These are phyloP conservation scores for Pandion haliaetus DNA, from an alignment of 2,113 vertebrate genomes.

Conservation along the genomic window DNA sequence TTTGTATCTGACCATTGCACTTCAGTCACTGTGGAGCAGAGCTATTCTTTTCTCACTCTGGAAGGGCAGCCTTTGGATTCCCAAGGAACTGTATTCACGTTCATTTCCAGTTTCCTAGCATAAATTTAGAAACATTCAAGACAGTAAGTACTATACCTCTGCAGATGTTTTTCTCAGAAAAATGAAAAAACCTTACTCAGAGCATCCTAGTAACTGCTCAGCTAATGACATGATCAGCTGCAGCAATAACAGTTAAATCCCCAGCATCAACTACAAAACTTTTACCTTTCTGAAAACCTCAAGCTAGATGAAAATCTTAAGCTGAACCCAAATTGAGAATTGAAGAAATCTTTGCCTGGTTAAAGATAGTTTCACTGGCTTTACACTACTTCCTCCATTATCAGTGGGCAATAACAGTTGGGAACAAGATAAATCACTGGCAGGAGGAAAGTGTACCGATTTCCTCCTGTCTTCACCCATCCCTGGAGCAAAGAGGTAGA, in stretches of 20 bases:
- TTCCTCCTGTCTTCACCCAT: background rate
- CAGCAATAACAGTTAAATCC: background rate
- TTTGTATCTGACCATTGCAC: background rate
- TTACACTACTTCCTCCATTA: background rate
- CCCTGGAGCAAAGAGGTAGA: background rate
- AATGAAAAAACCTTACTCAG: background rate
- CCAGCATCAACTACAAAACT: background rate
- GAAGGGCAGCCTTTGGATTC: background rate
- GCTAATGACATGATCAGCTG: background rate
- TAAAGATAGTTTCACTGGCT: background rate
- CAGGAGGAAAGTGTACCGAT: background rate
- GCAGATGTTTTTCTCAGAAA: background rate
- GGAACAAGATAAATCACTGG: background rate
- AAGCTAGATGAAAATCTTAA: background rate
- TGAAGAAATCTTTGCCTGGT: background rate
- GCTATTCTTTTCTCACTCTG: background rate
- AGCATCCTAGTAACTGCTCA: background rate
- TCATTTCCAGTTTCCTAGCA: background rate
- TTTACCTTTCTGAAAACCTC: background rate
- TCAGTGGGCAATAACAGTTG: background rate
- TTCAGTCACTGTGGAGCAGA: background rate
- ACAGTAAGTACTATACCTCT: background rate
- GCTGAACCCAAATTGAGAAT: background rate
- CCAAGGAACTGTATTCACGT: background rate
- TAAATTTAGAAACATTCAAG: background rate